Evolutionary conservation across 2,888 invertebrate genomes (phyloP).

Genomic region (Drosophila borborema): DNA sequence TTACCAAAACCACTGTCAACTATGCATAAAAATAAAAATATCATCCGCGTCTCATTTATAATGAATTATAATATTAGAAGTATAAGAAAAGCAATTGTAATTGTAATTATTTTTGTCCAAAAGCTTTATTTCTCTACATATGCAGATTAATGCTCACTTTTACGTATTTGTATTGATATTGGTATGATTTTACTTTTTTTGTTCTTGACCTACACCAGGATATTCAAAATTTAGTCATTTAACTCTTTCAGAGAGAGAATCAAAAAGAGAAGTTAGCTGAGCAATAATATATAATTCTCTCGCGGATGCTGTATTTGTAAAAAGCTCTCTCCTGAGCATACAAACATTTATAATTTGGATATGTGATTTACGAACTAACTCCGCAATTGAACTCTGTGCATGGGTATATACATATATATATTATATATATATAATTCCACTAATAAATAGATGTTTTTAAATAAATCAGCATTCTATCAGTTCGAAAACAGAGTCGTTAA

Average conservation of each 20-base stretch:
- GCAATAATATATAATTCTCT: neutral
- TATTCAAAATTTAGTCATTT: neutral
- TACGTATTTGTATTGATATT: neutral
- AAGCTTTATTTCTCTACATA: neutral
- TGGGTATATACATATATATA: too few species aligned
- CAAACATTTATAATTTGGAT: constrained; percentile 1
- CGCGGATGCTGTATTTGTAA: constrained; percentile 7
- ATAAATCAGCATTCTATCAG: too few species aligned
- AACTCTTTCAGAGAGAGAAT: neutral
- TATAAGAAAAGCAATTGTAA: too few species aligned
- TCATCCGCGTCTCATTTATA: too few species aligned
- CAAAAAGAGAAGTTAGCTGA: neutral
- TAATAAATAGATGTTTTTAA: too few species aligned
- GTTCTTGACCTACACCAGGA: constrained; percentile 32
- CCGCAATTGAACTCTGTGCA: neutral
- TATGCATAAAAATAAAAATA: too few species aligned
- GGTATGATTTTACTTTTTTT: neutral
- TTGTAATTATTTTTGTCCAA: too few species aligned
- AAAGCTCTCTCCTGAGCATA: constrained; percentile 18
- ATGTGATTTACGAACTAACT: neutral
- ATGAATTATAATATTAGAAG: too few species aligned
- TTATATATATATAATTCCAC: too few species aligned
- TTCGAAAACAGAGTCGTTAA: neutral
- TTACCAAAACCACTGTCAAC: too few species aligned
- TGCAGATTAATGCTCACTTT: neutral